Base-by-base conservation (phyloP, 2,888 invertebrate genomes). In the Theretra japonica region DNA sequence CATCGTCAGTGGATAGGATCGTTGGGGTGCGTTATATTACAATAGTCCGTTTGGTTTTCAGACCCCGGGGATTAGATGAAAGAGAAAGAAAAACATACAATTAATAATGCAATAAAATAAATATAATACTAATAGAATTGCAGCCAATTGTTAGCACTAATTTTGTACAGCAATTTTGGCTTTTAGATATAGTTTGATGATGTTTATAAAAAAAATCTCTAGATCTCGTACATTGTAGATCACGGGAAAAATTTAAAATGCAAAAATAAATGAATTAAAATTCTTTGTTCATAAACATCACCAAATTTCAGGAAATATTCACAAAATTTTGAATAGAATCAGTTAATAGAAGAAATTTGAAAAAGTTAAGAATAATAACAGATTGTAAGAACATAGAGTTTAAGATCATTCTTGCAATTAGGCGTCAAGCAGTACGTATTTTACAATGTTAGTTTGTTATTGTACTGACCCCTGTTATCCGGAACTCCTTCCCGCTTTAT, bases 21-120 rank as follows among this genome's bases (percentile, higher is more conserved):
- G 85, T 85, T 84, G 87, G 88, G 89, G 93, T 93, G 91, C 91
- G 90, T 88, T 86, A 88, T 92, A 91, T 90, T 93, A 91, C 93
- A 94, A 92, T 81, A 90, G 89, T 93, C 93, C 92, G 85, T 90
- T 90, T 87, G 88, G 87, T 90, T 88, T 93, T 91, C 91, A 93
- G 93, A 91, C 92, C 88, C 91, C 91, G 87, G 93, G 53, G 93
- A 94, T 94, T 94, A 94, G 92, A 94, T 94, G 94, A 95, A 94
- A 94, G 92, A 94, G 92, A 94, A 94, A 94, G 94, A 92, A 92
- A 94, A 94, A 95, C 94, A 94, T 90, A 93, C 91, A 93, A 94
- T 94, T 94, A 94, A 93, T 91, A 89, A 93, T 91, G 86, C 88
- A 87, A 91, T 90, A 80, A 83, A 79, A 85, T 79, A 88, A 80